Evolutionary conservation across 2,888 invertebrate species (phyloP).

Genomic region (Caenorhabditis auriculariae): DNA sequence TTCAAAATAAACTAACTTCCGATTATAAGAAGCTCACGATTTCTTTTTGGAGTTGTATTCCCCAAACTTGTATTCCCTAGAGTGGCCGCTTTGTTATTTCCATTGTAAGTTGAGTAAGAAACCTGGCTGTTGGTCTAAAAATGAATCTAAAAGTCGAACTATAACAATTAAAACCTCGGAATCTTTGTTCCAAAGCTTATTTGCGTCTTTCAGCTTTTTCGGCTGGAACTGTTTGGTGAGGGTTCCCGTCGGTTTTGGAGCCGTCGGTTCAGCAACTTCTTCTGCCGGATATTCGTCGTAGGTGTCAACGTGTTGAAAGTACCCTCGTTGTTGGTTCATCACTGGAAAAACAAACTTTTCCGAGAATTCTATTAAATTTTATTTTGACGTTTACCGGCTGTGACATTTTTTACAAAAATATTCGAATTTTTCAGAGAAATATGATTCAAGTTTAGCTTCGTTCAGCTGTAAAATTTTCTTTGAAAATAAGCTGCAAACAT

Average conservation of each 20-base stretch:
- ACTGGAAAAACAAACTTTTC: no score
- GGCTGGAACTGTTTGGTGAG: constrained; percentile 30
- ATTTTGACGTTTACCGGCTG: no score
- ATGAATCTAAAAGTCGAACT: no score
- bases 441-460: no score
- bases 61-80: constrained; percentile 4
- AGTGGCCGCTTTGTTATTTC: constrained; percentile 23
- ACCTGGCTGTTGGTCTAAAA: no score
- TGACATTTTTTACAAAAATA: no score
- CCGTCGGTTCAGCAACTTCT: not conserved
- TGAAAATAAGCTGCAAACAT: no score
- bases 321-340: constrained; percentile 21
- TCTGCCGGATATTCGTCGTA: constrained; percentile 13
- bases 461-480: no score
- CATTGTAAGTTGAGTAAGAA: no score
- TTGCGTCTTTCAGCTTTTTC: constrained; percentile 23
- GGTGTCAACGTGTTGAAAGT: constrained; percentile 30
- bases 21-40: constrained; percentile 6
- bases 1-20: constrained; percentile 1
- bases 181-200: constrained; percentile 20
- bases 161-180: no score
- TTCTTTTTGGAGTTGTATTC: constrained; percentile 21
- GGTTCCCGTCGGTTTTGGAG: constrained; percentile 14
- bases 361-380: no score
- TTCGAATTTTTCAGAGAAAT: no score